Evolutionary conservation across 2,113 vertebrate genomes (phyloP).

Genomic region (Echinops telfairi): DNA sequence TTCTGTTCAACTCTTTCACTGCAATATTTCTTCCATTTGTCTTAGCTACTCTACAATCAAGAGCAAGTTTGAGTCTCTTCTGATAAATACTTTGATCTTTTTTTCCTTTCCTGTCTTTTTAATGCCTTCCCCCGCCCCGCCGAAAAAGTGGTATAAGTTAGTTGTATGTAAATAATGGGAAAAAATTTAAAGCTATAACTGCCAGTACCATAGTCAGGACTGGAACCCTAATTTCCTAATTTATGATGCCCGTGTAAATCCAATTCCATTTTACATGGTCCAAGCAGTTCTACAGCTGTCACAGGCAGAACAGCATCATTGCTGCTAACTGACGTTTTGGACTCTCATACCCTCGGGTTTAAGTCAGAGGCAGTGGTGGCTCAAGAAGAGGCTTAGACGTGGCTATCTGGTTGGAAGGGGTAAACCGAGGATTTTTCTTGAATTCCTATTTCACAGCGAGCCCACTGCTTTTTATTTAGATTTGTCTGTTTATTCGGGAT

Average conservation of each 20-base stretch:
- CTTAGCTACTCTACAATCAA: too few species aligned
- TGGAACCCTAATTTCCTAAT: background rate
- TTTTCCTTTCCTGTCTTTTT: too few species aligned
- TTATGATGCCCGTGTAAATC: conserved; percentile 5
- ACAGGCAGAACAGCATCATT: background rate
- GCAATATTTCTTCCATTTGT: too few species aligned
- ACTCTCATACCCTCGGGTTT: background rate
- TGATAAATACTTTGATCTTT: too few species aligned
- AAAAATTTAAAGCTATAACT: background rate
- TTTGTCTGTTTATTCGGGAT: background rate
- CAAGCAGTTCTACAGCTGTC: conserved; percentile 6
- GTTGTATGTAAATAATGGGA: conserved; percentile 39
- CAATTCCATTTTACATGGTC: background rate
- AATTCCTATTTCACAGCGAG: background rate
- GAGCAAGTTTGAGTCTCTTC: too few species aligned
- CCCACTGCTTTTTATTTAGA: conserved; percentile 23
- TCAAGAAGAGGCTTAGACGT: background rate
- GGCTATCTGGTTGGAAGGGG: background rate
- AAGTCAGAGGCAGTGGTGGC: conserved; percentile 19
- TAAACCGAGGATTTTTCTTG: background rate
- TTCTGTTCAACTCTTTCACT: too few species aligned
- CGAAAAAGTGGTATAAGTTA: background rate
- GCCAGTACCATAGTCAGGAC: background rate
- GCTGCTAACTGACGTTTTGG: background rate
- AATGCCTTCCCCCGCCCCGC: too few species aligned